phyloP scores from a whole-genome alignment of 2,797 vertebrate species.

The Antennarius maculatus region DNA sequence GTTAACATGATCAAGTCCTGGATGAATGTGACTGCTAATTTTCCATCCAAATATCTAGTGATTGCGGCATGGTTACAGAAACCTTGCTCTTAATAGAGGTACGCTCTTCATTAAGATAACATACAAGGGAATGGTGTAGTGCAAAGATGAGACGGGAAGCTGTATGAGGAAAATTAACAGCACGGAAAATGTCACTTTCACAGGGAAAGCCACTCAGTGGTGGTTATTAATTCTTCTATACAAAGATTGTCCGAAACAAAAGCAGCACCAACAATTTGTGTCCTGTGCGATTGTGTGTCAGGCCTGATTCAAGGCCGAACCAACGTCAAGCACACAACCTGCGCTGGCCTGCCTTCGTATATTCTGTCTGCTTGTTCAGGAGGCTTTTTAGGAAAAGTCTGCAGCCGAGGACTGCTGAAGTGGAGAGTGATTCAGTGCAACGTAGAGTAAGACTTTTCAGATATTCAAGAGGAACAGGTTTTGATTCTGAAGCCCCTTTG shows the following conservation, averaged over 20 bases:
- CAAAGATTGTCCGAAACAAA: conserved; percentile 90
- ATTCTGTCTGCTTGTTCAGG: conserved; percentile 49
- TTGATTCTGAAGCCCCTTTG: conserved; percentile 53
- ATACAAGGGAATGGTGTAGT: conserved; percentile 73
- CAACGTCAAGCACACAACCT: conserved; percentile 39
- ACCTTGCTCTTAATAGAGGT: conserved; percentile 41
- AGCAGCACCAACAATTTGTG: conserved; percentile 86
- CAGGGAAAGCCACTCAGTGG: conserved; percentile 63
- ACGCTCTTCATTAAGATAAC: conserved; percentile 43
- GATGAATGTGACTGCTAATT: conserved; percentile 40
- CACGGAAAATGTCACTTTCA: conserved; percentile 70
- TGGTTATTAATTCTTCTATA: conserved; percentile 83
- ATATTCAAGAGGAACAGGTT: conserved; percentile 57
- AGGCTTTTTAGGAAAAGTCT: conserved; percentile 83
- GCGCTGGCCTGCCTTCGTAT: conserved; percentile 22
- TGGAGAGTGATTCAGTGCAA: conserved; percentile 76
- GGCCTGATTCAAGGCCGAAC: conserved; percentile 52
- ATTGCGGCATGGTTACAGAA: conserved; percentile 63
- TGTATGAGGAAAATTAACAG: conserved; percentile 71
- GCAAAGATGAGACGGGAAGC: conserved; percentile 81
- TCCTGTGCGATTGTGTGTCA: conserved; percentile 57
- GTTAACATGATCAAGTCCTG: conserved; percentile 55
- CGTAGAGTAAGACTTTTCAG: conserved; percentile 73
- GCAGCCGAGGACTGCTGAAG: conserved; percentile 75
- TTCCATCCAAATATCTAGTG: conserved; percentile 54